Evolutionary conservation across 2,797 vertebrate genomes (phyloP).

Genomic region (Macropodus opercularis): DNA sequence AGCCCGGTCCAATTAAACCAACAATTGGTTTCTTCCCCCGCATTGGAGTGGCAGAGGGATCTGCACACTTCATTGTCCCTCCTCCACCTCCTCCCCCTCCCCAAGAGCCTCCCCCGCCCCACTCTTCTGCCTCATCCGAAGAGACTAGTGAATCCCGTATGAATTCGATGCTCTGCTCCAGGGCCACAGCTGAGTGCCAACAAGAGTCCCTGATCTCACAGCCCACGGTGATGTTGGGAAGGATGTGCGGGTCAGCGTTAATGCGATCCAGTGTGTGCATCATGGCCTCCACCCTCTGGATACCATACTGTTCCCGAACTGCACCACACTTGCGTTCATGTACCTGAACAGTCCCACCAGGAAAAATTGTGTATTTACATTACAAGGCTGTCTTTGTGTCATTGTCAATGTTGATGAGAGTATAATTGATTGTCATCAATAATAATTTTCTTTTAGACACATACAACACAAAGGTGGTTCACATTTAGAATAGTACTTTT

Average conservation of each 20-base stretch:
- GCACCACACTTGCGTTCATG: constrained; percentile 98
- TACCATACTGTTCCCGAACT: constrained; percentile 97
- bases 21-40: constrained; percentile 95
- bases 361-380: constrained; percentile 11
- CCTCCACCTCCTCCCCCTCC: constrained; percentile 75
- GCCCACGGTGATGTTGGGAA: constrained; percentile 95
- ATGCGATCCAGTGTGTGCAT: constrained; percentile 95
- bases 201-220: constrained; percentile 99
- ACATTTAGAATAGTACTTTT: constrained; percentile 27
- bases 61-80: constrained; percentile 85
- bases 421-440: no score
- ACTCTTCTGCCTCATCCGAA: constrained; percentile 75
- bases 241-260: constrained; percentile 88
- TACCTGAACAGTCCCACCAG: constrained; percentile 76
- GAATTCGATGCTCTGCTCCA: constrained; percentile 99
- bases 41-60: constrained; percentile 88
- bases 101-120: constrained; percentile 64
- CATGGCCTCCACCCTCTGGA: constrained; percentile 99
- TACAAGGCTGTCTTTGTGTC: constrained; percentile 6
- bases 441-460: no score
- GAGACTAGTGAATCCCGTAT: constrained; percentile 96
- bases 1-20: constrained; percentile 96
- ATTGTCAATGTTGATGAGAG: background rate
- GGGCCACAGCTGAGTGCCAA: constrained; percentile 97
- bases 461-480: constrained; percentile 13